phyloP scores from a whole-genome alignment of 2,888 invertebrate species.

The Desoria tigrina region DNA sequence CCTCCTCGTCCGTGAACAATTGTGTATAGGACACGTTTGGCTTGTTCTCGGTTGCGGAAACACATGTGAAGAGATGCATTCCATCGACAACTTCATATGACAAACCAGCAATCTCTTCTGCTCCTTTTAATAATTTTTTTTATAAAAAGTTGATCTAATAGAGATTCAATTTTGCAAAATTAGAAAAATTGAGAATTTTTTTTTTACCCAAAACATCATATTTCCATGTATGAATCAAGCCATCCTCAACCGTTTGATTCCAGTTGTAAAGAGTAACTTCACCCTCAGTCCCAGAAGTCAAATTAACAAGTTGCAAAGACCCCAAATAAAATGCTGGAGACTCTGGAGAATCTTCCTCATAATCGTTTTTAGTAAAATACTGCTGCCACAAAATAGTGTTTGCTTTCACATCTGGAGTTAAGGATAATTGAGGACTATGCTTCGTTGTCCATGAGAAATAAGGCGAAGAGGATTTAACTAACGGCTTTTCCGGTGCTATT shows the following conservation, averaged over 20 bases:
- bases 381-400: conserved; percentile 38
- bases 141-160: too few species aligned
- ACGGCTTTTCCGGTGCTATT: conserved; percentile 35
- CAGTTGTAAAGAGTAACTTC: conserved; percentile 27
- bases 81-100: conserved; percentile 34
- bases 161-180: not conserved
- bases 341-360: conserved; percentile 33
- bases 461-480: conserved; percentile 33
- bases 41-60: conserved; percentile 23
- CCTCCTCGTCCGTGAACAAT: conserved; percentile 16
- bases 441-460: conserved; percentile 45
- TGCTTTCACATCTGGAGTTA: conserved; percentile 20
- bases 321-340: conserved; percentile 38
- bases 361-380: conserved; percentile 39
- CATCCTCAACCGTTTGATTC: conserved; percentile 16
- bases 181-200: too few species aligned
- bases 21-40: conserved; percentile 30
- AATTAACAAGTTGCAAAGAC: conserved; percentile 32
- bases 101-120: conserved; percentile 33
- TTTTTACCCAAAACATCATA: conserved; percentile 31
- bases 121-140: too few species aligned
- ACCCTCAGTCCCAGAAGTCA: conserved; percentile 26
- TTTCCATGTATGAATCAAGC: conserved; percentile 35
- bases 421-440: conserved; percentile 27
- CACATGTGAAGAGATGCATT: conserved; percentile 38